Conservation (phyloP, 2,888 invertebrate genomes). For the Lasiommata megera region DNA sequence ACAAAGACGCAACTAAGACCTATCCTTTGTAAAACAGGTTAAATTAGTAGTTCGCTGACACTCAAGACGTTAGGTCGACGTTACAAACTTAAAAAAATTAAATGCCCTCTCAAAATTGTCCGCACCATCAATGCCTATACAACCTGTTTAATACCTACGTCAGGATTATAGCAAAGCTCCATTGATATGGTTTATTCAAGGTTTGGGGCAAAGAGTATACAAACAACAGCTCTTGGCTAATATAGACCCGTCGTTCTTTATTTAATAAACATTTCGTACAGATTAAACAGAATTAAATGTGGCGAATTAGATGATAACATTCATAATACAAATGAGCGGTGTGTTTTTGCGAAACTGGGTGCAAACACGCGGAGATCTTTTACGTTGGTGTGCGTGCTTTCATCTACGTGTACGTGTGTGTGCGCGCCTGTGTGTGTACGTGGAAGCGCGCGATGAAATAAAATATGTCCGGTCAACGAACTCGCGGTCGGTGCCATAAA, state of each 20-base stretch:
- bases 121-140: neutral
- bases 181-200: no score
- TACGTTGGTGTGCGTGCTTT: slow-evolving; percentile 57
- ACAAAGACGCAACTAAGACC: no score
- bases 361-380: slow-evolving; percentile 66
- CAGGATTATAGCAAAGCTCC: no score
- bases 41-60: no score
- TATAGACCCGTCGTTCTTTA: no score
- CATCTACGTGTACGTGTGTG: slow-evolving; percentile 56
- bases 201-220: no score
- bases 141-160: neutral
- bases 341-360: slow-evolving; percentile 70
- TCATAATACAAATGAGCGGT: slow-evolving; percentile 59
- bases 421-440: slow-evolving; percentile 69
- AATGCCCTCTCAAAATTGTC: neutral
- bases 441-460: slow-evolving; percentile 81
- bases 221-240: no score
- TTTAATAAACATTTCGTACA: slow-evolving; percentile 34
- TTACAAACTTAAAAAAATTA: neutral
- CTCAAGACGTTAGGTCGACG: no score
- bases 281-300: slow-evolving; percentile 49
- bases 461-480: slow-evolving; percentile 81
- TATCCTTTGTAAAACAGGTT: no score
- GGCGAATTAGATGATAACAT: slow-evolving; percentile 55
- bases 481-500: slow-evolving; percentile 78